Percentiles rank a stretch among this genome's conserved stretches.
Conservation (phyloP, 2,113 vertebrate species). For the Nanger granti region DNA sequence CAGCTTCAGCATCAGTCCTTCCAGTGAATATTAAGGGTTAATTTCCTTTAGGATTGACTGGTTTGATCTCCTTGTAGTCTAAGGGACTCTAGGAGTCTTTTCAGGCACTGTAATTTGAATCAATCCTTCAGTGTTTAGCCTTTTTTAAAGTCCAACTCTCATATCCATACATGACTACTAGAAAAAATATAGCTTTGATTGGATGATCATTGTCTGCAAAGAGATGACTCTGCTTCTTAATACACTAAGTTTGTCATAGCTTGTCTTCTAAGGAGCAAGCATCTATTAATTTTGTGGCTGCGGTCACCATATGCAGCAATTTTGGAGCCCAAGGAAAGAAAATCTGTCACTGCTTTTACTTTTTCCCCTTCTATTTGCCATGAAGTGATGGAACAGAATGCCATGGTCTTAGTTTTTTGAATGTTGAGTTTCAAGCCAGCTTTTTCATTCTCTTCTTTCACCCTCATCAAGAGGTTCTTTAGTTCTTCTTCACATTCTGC, state of each 20-base stretch:
- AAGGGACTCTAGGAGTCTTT: not conserved
- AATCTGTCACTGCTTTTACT: not conserved
- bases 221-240: not conserved
- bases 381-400: not conserved
- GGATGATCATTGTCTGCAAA: not conserved
- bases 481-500: not conserved
- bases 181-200: not conserved
- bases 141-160: not conserved
- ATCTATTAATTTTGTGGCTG: not conserved
- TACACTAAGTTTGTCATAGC: not conserved
- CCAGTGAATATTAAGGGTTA: not conserved
- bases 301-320: fast-evolving
- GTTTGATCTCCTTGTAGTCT: not conserved
- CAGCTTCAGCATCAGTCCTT: not conserved
- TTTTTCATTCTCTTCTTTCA: not conserved
- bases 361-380: not conserved
- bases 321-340: not conserved
- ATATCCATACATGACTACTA: not conserved
- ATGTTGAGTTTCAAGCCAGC: not conserved
- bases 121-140: not conserved
- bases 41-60: not conserved
- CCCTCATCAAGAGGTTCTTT: not conserved
- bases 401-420: not conserved
- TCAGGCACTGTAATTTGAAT: not conserved
- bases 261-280: not conserved